Percentiles rank a stretch among this genome's conserved stretches.
Evolutionary conservation across 2,797 vertebrate genomes (phyloP).

Genomic region (Sebastes ruberrimus): DNA sequence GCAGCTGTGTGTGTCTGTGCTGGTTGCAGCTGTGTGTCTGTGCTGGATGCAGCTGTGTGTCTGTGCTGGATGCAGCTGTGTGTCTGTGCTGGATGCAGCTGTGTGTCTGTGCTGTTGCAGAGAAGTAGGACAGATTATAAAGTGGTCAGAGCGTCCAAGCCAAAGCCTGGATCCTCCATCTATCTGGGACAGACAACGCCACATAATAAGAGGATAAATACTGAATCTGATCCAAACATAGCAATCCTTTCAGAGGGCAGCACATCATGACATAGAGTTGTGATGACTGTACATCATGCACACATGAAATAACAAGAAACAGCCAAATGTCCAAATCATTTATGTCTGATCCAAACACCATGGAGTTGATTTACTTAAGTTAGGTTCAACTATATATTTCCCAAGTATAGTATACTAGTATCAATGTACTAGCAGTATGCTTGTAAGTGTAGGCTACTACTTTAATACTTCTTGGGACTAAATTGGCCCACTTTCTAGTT

Average conservation of each 20-base stretch:
- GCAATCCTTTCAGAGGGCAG: slow-evolving; percentile 39
- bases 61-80: no score
- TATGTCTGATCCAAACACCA: neutral
- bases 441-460: no score
- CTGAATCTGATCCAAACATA: slow-evolving; percentile 52
- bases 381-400: no score
- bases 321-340: neutral
- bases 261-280: slow-evolving; percentile 57
- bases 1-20: neutral
- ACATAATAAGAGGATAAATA: slow-evolving; percentile 71
- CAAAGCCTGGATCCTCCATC: slow-evolving; percentile 42
- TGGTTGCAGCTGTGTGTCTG: no score
- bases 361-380: no score
- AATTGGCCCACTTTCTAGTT: no score
- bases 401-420: no score
- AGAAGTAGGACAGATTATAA: slow-evolving; percentile 68
- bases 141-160: slow-evolving; percentile 53
- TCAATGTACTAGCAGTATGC: no score
- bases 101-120: neutral
- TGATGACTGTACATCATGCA: slow-evolving; percentile 7
- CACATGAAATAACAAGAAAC: neutral
- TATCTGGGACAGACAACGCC: slow-evolving; percentile 62
- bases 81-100: no score
- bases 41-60: no score
- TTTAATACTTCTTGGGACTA: no score